Conservation (phyloP, 2,888 invertebrate species). For the Xylota segnis region DNA sequence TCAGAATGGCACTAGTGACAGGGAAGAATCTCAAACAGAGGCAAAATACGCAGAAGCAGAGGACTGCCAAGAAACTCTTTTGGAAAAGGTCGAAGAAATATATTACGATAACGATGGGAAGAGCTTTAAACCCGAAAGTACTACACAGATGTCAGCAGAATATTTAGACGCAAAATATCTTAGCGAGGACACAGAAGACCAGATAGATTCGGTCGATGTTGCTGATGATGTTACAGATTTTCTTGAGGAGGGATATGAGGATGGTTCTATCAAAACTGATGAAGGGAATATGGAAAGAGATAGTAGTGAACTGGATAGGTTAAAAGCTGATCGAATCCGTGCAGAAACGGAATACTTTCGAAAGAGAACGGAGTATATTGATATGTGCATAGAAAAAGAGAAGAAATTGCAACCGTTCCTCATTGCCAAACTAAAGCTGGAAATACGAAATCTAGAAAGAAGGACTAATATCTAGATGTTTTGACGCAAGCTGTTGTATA, state of each 20-base stretch:
- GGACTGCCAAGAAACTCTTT: background rate
- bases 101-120: conserved; percentile 1
- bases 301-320: background rate
- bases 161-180: conserved; percentile 6
- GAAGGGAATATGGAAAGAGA: background rate
- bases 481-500: no score
- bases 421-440: conserved; percentile 5
- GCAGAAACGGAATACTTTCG: conserved; percentile 6
- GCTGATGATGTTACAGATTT: background rate
- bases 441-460: conserved; percentile 12
- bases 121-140: background rate
- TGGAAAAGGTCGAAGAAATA: conserved; percentile 12
- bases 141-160: background rate
- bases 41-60: background rate
- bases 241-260: background rate
- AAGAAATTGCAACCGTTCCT: background rate
- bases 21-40: background rate
- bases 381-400: conserved; percentile 6
- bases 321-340: conserved; percentile 2
- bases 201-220: background rate
- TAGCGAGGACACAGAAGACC: background rate
- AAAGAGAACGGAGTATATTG: conserved; percentile 1
- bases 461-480: no score
- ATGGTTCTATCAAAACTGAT: background rate
- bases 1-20: background rate